A percentile compares a stretch with the other conserved stretches of the same genome.
phyloP scores from a whole-genome alignment of 2,797 vertebrate genomes.

The Bovichtus diacanthus region DNA sequence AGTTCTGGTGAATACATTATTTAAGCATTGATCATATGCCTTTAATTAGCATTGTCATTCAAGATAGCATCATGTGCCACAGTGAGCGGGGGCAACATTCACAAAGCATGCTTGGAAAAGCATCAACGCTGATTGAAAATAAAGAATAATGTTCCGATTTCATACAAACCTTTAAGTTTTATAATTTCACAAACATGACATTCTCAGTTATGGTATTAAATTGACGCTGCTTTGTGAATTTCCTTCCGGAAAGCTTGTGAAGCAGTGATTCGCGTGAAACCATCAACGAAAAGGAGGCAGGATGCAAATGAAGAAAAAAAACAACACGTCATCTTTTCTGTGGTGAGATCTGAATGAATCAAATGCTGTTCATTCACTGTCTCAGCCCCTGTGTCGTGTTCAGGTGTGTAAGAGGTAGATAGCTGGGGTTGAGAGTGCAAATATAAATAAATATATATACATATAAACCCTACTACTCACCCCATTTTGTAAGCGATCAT shows the following conservation, averaged over 20 bases:
- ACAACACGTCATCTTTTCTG: constrained; percentile 33
- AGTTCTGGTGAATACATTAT: constrained; percentile 16
- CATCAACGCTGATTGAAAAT: constrained; percentile 30
- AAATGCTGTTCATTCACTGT: constrained; percentile 69
- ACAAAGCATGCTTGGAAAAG: constrained; percentile 77
- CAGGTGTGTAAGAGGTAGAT: constrained; percentile 36
- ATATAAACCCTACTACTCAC: constrained; percentile 86
- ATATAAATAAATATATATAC: constrained; percentile 38
- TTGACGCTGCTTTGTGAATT: constrained; percentile 74
- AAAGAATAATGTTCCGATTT: constrained; percentile 9
- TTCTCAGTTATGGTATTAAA: constrained; percentile 10
- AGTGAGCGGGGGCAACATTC: constrained; percentile 72
- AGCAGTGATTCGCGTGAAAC: constrained; percentile 61
- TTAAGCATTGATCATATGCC: constrained; percentile 27
- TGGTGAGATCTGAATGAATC: constrained; percentile 63
- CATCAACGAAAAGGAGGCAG: constrained; percentile 54
- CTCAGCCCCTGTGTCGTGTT: constrained; percentile 63
- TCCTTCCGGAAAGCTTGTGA: constrained; percentile 56
- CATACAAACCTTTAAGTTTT: constrained; percentile 4
- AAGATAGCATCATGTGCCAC: constrained; percentile 48
- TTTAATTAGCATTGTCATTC: constrained; percentile 43
- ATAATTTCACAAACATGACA: not conserved
- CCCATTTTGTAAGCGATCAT: constrained; percentile 84
- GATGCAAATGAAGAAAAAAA: constrained; percentile 50
- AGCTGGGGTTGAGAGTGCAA: constrained; percentile 54